Evolutionary conservation across 2,888 invertebrate genomes (phyloP).

Genomic region (Lepetodrilus schrolli): DNA sequence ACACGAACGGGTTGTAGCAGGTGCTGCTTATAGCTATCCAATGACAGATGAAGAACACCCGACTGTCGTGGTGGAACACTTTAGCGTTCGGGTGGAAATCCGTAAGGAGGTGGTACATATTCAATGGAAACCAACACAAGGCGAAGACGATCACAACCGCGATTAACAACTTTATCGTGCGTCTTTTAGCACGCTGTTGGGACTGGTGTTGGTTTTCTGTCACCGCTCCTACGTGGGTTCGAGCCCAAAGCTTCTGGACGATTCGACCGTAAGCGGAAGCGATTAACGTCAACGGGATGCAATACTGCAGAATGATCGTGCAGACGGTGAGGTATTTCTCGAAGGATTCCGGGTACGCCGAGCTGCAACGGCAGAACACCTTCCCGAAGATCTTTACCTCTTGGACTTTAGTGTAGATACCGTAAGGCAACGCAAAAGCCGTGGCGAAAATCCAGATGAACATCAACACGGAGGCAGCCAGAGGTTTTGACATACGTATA

Average conservation of each 20-base stretch:
- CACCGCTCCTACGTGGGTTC: constrained; percentile 73
- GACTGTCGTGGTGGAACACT: constrained; percentile 72
- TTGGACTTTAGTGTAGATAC: constrained; percentile 69
- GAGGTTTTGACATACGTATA: constrained; percentile 71
- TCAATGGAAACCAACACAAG: constrained; percentile 77
- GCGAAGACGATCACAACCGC: constrained; percentile 76
- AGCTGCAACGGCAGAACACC: constrained; percentile 67
- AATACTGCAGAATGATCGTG: constrained; percentile 75
- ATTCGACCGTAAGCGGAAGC: constrained; percentile 74
- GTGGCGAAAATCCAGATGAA: constrained; percentile 73
- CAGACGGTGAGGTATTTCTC: constrained; percentile 73
- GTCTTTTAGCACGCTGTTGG: constrained; percentile 73
- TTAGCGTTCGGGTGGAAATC: constrained; percentile 69
- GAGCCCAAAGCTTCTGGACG: constrained; percentile 69
- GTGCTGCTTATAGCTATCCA: constrained; percentile 77
- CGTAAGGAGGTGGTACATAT: constrained; percentile 75
- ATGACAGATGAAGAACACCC: constrained; percentile 75
- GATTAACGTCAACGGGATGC: constrained; percentile 75
- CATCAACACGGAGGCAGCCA: constrained; percentile 70
- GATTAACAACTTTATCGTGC: constrained; percentile 76
- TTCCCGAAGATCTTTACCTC: constrained; percentile 48
- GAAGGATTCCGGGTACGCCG: constrained; percentile 67
- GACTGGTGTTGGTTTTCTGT: constrained; percentile 74
- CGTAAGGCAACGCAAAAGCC: constrained; percentile 74
- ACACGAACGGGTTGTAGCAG: constrained; percentile 77